Conservation (phyloP, 2,797 vertebrate species). For the Aphelocoma californica region DNA sequence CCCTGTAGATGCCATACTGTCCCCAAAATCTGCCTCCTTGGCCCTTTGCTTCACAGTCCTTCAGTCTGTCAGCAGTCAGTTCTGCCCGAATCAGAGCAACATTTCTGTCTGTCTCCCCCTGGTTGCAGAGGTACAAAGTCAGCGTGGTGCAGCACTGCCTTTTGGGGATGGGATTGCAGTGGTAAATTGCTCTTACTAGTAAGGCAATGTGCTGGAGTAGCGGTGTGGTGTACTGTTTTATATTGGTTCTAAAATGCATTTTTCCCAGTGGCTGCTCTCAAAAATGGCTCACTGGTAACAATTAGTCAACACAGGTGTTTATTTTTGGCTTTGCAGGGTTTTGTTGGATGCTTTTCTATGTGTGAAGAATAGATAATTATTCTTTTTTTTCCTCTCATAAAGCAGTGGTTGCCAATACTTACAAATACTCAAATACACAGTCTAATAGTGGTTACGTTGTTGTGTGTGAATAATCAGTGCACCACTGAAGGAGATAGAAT, state of each 20-base stretch:
- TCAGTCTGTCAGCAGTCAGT: neutral
- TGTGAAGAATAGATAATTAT: neutral
- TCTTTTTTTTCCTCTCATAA: neutral
- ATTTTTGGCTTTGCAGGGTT: neutral
- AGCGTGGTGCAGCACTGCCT: neutral
- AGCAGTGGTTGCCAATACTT: neutral
- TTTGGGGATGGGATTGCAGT: neutral
- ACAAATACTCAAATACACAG: neutral
- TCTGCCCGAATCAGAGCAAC: neutral
- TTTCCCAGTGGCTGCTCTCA: neutral
- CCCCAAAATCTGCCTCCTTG: neutral
- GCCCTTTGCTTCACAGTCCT: neutral
- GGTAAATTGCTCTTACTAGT: neutral
- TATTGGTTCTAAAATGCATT: neutral
- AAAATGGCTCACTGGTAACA: neutral
- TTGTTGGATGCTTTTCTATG: neutral
- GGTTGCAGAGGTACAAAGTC: neutral
- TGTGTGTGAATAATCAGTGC: neutral
- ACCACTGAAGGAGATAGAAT: neutral
- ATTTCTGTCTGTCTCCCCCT: neutral
- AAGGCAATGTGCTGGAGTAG: neutral
- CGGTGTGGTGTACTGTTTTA: neutral
- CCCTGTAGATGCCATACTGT: neutral
- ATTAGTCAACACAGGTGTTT: neutral
- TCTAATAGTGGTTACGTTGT: neutral